Conservation (phyloP, 2,888 invertebrate species). For the Galerucella calmariensis region DNA sequence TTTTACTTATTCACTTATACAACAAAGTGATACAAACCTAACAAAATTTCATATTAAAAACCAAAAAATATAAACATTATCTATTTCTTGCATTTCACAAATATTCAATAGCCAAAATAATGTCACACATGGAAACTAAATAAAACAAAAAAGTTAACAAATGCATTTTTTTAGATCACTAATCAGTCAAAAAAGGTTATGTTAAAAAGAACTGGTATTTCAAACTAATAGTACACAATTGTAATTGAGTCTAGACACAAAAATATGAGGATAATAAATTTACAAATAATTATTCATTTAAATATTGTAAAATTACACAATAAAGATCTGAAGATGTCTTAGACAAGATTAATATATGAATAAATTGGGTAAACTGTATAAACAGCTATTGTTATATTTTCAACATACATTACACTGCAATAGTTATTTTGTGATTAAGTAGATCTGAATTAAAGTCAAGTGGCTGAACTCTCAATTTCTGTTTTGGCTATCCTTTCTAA, state of each 20-base stretch:
- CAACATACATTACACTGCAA: not conserved
- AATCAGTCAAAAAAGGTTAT: not conserved
- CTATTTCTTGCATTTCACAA: too few relatives aligned
- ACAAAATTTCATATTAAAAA: not conserved
- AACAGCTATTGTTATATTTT: not conserved
- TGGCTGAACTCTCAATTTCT: constrained; percentile 51
- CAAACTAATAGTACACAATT: too few relatives aligned
- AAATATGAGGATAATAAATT: not conserved
- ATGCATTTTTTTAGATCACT: not conserved
- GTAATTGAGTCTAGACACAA: not conserved
- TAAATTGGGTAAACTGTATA: not conserved
- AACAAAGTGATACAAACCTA: too few relatives aligned
- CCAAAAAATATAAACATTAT: too few relatives aligned
- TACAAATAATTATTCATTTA: not conserved
- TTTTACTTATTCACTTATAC: too few relatives aligned
- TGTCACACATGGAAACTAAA: not conserved
- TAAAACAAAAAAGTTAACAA: not conserved
- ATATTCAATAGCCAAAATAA: not conserved
- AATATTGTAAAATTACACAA: too few relatives aligned
- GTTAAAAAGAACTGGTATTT: too few relatives aligned
- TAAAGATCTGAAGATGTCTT: too few relatives aligned
- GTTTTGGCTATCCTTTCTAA: constrained; percentile 63
- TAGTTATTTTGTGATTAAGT: not conserved
- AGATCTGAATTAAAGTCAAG: not conserved
- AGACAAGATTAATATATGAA: too few relatives aligned